Conservation (phyloP, 1,140 invertebrate species). For the Argopecten irradians region DNA sequence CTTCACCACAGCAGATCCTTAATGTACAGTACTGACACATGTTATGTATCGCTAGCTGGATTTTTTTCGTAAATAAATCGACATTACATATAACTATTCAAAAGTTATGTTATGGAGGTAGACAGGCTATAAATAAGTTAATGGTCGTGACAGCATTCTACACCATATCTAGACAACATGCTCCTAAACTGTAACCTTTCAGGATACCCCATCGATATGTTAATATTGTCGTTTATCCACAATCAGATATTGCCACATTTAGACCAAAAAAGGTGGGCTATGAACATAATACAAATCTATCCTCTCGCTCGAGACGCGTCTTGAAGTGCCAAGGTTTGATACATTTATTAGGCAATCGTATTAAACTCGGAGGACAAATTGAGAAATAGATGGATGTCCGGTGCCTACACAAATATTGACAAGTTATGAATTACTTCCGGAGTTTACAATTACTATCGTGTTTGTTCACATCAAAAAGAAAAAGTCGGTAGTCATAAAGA, state of each 20-base stretch:
- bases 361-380: not conserved
- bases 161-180: not conserved
- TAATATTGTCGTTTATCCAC: not conserved
- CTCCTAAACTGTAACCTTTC: not conserved
- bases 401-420: not conserved
- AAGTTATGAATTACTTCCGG: not conserved
- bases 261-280: not conserved
- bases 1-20: too few species aligned
- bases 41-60: too few species aligned
- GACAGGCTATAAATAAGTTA: not conserved
- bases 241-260: not conserved
- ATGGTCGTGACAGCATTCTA: not conserved
- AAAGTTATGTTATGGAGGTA: too few species aligned
- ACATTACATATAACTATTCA: too few species aligned
- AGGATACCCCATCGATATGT: not conserved
- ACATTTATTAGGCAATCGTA: not conserved
- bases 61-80: too few species aligned
- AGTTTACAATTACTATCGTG: not conserved
- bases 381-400: not conserved
- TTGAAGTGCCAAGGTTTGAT: too few species aligned
- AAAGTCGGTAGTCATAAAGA: not conserved
- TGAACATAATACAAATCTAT: too few species aligned
- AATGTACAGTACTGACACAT: too few species aligned
- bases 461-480: not conserved
- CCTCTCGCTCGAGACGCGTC: too few species aligned